Percentiles rank a stretch among this genome's conserved stretches.
Evolutionary conservation across 2,113 vertebrate species (phyloP).

Genomic region (Cyphomyrus plagiostoma): DNA sequence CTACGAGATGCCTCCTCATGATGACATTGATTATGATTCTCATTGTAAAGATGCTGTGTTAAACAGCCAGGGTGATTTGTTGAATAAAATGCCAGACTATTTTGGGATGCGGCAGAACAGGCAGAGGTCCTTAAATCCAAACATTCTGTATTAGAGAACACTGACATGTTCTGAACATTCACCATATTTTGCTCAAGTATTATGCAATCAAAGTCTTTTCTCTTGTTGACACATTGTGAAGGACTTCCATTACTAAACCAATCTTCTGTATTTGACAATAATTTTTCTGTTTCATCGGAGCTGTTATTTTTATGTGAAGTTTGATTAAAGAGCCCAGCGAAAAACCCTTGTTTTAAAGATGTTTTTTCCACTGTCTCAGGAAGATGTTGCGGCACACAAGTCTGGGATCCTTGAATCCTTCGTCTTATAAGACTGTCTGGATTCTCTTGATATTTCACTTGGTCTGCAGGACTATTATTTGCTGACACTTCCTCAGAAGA

Average conservation of each 20-base stretch:
- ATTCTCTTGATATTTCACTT: slow-evolving; percentile 18
- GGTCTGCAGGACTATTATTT: slow-evolving; percentile 22
- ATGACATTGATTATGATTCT: slow-evolving; percentile 28
- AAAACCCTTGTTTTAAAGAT: slow-evolving; percentile 48
- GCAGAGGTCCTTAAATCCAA: slow-evolving; percentile 59
- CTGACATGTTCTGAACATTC: slow-evolving; percentile 34
- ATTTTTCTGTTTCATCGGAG: slow-evolving; percentile 40
- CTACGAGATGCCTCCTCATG: slow-evolving; percentile 40
- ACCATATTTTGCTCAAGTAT: slow-evolving; percentile 38
- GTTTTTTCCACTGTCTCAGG: slow-evolving; percentile 28
- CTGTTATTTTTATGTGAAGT: slow-evolving; percentile 50
- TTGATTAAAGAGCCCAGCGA: slow-evolving; percentile 61
- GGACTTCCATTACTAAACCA: slow-evolving; percentile 36
- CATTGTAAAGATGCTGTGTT: slow-evolving; percentile 22
- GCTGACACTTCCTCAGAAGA: slow-evolving; percentile 50
- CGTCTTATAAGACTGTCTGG: slow-evolving; percentile 24
- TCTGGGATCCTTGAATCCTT: slow-evolving; percentile 24
- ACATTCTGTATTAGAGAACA: slow-evolving; percentile 45
- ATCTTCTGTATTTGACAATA: slow-evolving; percentile 39
- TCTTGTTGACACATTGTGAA: slow-evolving; percentile 28
- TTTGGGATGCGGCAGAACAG: slow-evolving; percentile 53
- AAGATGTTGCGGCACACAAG: slow-evolving; percentile 23
- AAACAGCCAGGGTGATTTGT: slow-evolving; percentile 53
- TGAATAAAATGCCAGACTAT: slow-evolving; percentile 38
- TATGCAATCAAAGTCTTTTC: slow-evolving; percentile 12